phyloP scores from a whole-genome alignment of 1,140 invertebrate genomes.

The Papilio xuthus region DNA sequence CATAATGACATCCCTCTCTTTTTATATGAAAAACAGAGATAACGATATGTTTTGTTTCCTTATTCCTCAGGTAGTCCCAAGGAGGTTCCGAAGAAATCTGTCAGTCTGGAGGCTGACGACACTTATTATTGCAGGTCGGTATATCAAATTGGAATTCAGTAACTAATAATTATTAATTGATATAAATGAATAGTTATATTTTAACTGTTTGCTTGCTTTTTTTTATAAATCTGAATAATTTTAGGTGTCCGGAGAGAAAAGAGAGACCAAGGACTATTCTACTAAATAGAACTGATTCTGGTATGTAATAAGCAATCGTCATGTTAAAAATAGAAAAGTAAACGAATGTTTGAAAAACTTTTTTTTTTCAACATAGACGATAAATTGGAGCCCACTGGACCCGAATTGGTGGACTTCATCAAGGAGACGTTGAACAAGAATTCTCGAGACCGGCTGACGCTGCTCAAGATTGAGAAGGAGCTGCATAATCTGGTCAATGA shows the following conservation, averaged over 20 bases:
- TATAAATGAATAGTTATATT: not conserved
- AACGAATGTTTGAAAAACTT: not conserved
- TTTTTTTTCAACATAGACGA: slow-evolving; percentile 83
- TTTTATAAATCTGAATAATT: slow-evolving; percentile 39
- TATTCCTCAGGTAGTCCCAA: slow-evolving; percentile 47
- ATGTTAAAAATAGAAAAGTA: too few species aligned
- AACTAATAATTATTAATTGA: not conserved
- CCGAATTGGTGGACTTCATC: slow-evolving; percentile 92
- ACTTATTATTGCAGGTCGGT: slow-evolving; percentile 63
- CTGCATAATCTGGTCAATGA: slow-evolving; percentile 92
- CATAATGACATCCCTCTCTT: not conserved
- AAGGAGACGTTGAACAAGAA: slow-evolving; percentile 95
- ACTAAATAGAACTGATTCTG: slow-evolving; percentile 64
- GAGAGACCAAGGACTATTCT: slow-evolving; percentile 63
- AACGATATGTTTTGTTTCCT: not conserved
- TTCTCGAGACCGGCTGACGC: slow-evolving; percentile 90
- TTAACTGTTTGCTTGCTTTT: not conserved
- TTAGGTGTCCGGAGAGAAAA: slow-evolving; percentile 66
- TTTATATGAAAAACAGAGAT: too few species aligned
- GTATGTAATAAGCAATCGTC: slow-evolving; percentile 43
- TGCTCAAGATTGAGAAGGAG: slow-evolving; percentile 94
- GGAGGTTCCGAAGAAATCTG: slow-evolving; percentile 54
- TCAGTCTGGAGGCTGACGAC: slow-evolving; percentile 61
- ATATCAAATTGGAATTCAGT: not conserved
- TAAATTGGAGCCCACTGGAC: slow-evolving; percentile 86